Conservation (phyloP, 2,113 vertebrate genomes). For the Thamnophis sirtalis region DNA sequence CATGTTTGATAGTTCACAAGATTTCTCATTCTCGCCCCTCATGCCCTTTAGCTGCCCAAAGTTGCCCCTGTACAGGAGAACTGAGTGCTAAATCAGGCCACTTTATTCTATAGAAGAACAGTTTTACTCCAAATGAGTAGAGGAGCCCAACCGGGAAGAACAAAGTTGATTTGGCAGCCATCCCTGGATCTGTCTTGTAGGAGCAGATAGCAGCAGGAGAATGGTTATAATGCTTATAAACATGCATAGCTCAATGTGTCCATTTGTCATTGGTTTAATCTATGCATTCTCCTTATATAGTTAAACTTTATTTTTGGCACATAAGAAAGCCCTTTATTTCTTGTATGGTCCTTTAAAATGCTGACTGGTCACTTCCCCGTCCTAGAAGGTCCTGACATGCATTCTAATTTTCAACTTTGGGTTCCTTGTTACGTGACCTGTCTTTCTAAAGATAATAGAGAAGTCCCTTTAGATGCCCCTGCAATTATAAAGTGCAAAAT, state of each 20-base stretch:
- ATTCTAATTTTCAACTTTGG: background rate
- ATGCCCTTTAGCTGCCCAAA: background rate
- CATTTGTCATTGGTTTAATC: background rate
- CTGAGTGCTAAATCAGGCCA: slow-evolving; percentile 25
- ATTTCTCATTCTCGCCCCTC: background rate
- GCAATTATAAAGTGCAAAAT: background rate
- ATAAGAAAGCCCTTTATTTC: background rate
- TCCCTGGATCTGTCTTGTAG: background rate
- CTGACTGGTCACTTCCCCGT: background rate
- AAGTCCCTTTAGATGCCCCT: background rate
- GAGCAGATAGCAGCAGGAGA: background rate
- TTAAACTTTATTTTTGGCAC: background rate
- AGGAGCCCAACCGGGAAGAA: background rate
- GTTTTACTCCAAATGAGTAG: background rate
- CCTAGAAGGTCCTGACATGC: background rate
- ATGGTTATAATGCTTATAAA: background rate
- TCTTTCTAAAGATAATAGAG: background rate
- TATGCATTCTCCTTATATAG: background rate
- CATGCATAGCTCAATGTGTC: background rate
- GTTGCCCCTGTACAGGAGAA: background rate
- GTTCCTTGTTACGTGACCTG: background rate
- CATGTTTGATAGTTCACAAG: rapidly evolving
- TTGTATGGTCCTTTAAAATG: background rate
- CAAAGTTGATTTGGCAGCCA: background rate
- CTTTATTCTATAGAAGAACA: background rate